Base-by-base conservation (phyloP, 2,888 invertebrate species). In the Eulithis prunata region DNA sequence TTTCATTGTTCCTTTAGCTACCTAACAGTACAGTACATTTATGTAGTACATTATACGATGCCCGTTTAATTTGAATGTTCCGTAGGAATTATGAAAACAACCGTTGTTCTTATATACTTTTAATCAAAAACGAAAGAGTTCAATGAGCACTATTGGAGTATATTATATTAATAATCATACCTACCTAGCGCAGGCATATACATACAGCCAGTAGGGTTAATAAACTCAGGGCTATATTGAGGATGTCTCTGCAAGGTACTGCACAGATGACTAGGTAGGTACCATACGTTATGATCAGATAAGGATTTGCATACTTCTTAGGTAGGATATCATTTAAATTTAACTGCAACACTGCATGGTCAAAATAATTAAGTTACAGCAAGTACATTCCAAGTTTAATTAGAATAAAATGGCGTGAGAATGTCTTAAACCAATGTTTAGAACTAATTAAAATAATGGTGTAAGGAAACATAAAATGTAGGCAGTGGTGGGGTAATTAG, bases 381-480 rank as follows among this genome's bases (percentile, higher is more conserved):
- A 62, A 64, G 59, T 62, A 64, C 64, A 64, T 62, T 59, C 64
- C 64, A 75, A 81, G 81, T 77, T 77, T 82, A 82, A 84, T 82
- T 78, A 81, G 77, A 78, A 82, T 85, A 85, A 84, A 78, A 76
- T 76, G 78, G 78, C 89, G 90, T 90, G 91, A 90, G 91, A 91
- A 90, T 87, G 86, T 80, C 79, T 82, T 80, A 81, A 79, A 70
- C 81, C 67, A 82, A 82, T 79, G 81, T 84, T 68, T 80, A 82
- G 84, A 90, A 89, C 88, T 90, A 90, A 90, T 91, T 91, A 89
- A 88, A 85, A 78, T 90, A 89, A 90, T 89, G 84, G 88, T 77
- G 80, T 80, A 84, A 88, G 89, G 89, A 90, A 90, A 90, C 88
- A 90, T 90, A 88, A 90, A 90, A 83, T 77, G 85, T 84, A 82